Conservation (phyloP, 2,888 invertebrate species). For the Drosophila ezoana region DNA sequence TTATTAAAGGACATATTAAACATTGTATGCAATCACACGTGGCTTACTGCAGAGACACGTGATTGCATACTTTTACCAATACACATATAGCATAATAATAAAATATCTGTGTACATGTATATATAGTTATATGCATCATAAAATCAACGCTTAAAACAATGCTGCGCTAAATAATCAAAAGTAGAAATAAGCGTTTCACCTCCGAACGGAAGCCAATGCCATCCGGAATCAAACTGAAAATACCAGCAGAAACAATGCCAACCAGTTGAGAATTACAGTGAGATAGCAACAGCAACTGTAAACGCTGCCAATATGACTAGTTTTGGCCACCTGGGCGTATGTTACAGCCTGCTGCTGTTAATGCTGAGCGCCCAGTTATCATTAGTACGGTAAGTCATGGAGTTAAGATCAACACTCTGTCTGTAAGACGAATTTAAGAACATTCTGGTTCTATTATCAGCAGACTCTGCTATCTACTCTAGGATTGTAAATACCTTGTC, state of each 20-base stretch:
- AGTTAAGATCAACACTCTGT: no score
- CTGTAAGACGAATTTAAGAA: no score
- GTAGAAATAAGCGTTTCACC: slow-evolving; percentile 8
- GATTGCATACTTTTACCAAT: no score
- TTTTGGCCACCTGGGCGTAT: slow-evolving; percentile 49
- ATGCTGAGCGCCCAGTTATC: slow-evolving; percentile 62
- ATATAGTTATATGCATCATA: slow-evolving; percentile 6
- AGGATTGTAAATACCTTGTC: no score
- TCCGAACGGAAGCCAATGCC: slow-evolving; percentile 24
- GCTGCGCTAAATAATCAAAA: slow-evolving; percentile 15
- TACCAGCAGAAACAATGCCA: slow-evolving; percentile 58
- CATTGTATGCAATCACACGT: no score
- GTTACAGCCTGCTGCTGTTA: slow-evolving; percentile 57
- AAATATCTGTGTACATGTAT: neutral
- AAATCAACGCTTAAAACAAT: slow-evolving; percentile 20
- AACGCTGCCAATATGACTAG: slow-evolving; percentile 60
- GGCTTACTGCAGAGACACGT: no score
- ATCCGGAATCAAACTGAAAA: slow-evolving; percentile 66
- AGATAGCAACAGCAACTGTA: slow-evolving; percentile 42
- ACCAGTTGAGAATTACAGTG: slow-evolving; percentile 58
- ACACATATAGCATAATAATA: neutral
- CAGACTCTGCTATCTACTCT: no score
- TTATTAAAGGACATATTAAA: no score
- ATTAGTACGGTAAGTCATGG: slow-evolving; percentile 54
- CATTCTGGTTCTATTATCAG: neutral